These are phyloP conservation scores for Grallaria varia DNA, from an alignment of 2,113 vertebrate genomes.

Conservation along the genomic window DNA sequence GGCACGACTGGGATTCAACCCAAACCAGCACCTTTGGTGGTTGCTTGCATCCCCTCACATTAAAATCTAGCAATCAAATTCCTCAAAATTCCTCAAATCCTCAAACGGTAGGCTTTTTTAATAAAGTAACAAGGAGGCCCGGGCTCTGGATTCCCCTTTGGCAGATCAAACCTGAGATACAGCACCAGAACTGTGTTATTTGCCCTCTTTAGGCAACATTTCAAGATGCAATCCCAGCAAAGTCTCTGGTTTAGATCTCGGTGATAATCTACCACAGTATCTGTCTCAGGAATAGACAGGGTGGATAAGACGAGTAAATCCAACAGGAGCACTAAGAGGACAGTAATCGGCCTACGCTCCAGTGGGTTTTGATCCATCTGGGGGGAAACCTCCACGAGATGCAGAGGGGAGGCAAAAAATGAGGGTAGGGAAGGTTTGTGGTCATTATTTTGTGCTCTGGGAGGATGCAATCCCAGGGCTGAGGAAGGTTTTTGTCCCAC, in stretches of 20 bases:
- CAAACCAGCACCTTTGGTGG: neutral
- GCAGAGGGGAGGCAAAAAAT: neutral
- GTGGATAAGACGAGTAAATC: neutral
- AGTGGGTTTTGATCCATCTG: neutral
- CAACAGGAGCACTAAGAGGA: neutral
- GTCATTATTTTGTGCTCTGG: neutral
- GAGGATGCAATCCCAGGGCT: neutral
- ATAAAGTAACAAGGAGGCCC: neutral
- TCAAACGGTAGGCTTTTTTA: accelerated
- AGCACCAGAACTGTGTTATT: accelerated
- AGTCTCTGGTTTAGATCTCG: slow-evolving; percentile 26
- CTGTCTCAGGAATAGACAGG: neutral
- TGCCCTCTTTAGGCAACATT: neutral
- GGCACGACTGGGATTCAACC: neutral
- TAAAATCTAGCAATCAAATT: neutral
- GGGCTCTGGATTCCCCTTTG: neutral
- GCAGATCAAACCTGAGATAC: neutral
- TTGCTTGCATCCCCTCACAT: neutral
- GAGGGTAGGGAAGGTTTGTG: neutral
- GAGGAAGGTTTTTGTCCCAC: neutral
- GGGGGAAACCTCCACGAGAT: neutral
- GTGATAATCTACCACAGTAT: neutral
- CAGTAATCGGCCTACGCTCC: neutral
- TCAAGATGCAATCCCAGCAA: neutral
- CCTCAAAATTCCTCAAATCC: neutral